Conservation (phyloP, 2,888 invertebrate species). For the Pammene fasciana region DNA sequence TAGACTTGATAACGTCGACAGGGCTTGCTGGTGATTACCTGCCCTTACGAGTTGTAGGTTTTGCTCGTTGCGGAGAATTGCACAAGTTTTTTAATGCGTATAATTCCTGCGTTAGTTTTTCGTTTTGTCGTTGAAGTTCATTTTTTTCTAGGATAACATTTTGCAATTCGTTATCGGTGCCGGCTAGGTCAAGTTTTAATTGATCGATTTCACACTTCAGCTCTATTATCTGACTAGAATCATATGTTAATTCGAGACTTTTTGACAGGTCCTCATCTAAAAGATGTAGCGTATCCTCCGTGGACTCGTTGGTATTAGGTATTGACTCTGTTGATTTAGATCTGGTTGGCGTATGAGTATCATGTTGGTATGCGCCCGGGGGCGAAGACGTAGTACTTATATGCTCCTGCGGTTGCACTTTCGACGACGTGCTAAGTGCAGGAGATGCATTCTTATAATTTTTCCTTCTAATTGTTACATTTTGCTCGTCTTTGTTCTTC, state of each 20-base stretch:
- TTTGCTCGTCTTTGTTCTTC: no score
- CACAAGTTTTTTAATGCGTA: background rate
- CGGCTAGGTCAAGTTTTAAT: slow-evolving; percentile 5
- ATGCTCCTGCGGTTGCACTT: background rate
- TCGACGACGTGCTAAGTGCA: background rate
- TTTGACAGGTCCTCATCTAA: slow-evolving; percentile 5
- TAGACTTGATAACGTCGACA: background rate
- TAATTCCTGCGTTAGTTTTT: slow-evolving; percentile 10
- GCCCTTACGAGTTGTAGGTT: background rate
- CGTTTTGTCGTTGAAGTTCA: slow-evolving; percentile 3
- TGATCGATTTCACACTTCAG: slow-evolving; percentile 4
- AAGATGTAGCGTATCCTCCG: background rate
- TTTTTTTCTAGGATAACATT: slow-evolving; percentile 12
- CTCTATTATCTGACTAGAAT: background rate
- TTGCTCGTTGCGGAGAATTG: slow-evolving; percentile 1
- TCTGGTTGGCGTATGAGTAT: background rate
- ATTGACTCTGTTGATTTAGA: background rate
- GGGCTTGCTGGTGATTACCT: background rate
- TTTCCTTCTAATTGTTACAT: background rate
- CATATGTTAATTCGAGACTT: slow-evolving; percentile 4
- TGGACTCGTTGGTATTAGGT: no score
- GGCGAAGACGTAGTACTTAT: background rate
- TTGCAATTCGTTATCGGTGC: slow-evolving; percentile 10
- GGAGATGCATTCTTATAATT: background rate
- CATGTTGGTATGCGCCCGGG: background rate